Evolutionary conservation across 2,888 invertebrate species (phyloP), one percentile per base, ranked within the genome.

Genomic region (Drosophila rellima): DNA sequence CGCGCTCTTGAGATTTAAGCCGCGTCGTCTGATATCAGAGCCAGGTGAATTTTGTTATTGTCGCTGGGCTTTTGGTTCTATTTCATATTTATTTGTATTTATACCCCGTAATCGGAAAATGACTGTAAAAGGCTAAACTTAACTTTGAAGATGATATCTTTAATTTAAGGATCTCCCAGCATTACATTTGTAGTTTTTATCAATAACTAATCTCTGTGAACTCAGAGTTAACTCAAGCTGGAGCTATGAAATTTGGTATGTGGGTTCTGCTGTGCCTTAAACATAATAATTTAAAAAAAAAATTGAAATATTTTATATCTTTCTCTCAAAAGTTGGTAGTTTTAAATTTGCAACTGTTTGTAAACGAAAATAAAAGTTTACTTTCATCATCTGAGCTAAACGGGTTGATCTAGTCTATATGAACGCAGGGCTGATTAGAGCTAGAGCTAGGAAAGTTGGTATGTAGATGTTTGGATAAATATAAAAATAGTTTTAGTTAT

Each of bases 1-100:
- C 51, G 31, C 45, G 80, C 75, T 80, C 80, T 80, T 80, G 80
- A 80, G 80, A 80, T 80, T 80, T 80, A 80, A 80, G 78, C 80
- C 69, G 37, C 62, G 48, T 47, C 29, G 45, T 62, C 44, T 57
- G 77, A 60, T 75, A 76, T 61, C 68, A 57, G 23, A n/a, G 52
- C 65, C 70, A 59, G 40, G 33, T 66, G 55, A 55, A 50, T 47
- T 64, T 54, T 42, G 54, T 51, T 18, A 23, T 62, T 51, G 55
- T 56, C 57, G n/a, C 57, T 61, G 47, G 47, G 48, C 40, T 60
- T 71, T 62, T 55, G 18, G 47, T 15, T 48, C 11, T 37, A 29
- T 35, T 60, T 61, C n/a, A 7, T 7, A 7, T 18, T 8, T 13
- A 1, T 18, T 20, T 5, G 20, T 17, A n/a, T 18, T 8, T 11